A percentile compares a stretch with the other conserved stretches of the same genome.
phyloP scores from a whole-genome alignment of 2,113 vertebrate genomes.

The Orientallactaga bullata region DNA sequence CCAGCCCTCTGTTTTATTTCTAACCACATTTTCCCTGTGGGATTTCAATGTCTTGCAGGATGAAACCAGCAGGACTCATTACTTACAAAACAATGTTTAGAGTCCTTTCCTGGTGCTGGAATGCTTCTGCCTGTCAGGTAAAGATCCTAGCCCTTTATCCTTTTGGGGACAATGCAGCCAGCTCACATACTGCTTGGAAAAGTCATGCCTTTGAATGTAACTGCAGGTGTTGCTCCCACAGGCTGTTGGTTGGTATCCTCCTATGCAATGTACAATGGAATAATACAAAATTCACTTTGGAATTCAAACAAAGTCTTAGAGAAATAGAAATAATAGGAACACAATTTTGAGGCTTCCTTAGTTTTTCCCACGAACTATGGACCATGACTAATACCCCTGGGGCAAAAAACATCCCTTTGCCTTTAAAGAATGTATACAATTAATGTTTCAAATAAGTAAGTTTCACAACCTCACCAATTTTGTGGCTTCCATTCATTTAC shows the following conservation, averaged over 20 bases:
- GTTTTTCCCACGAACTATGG: conserved; percentile 91
- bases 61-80: conserved; percentile 93
- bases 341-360: conserved; percentile 92
- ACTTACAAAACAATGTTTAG: conserved; percentile 91
- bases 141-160: conserved; percentile 91
- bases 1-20: conserved; percentile 93
- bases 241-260: conserved; percentile 89
- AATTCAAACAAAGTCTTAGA: conserved; percentile 90
- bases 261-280: conserved; percentile 89
- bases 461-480: conserved; percentile 88
- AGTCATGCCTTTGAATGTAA: conserved; percentile 91
- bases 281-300: conserved; percentile 91
- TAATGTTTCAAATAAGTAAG: conserved; percentile 88
- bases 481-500: conserved; percentile 86
- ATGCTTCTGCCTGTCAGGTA: conserved; percentile 94
- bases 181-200: conserved; percentile 90
- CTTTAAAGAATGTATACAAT: conserved; percentile 87
- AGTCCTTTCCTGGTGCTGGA: conserved; percentile 89
- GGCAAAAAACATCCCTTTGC: conserved; percentile 88
- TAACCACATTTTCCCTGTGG: conserved; percentile 91
- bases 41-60: conserved; percentile 91
- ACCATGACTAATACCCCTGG: conserved; percentile 93
- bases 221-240: conserved; percentile 93
- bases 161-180: conserved; percentile 87
- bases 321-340: conserved; percentile 92